A percentile compares a stretch with the other conserved stretches of the same genome.
Conservation (phyloP, 2,888 invertebrate genomes). For the Tryphoninae sp. region DNA sequence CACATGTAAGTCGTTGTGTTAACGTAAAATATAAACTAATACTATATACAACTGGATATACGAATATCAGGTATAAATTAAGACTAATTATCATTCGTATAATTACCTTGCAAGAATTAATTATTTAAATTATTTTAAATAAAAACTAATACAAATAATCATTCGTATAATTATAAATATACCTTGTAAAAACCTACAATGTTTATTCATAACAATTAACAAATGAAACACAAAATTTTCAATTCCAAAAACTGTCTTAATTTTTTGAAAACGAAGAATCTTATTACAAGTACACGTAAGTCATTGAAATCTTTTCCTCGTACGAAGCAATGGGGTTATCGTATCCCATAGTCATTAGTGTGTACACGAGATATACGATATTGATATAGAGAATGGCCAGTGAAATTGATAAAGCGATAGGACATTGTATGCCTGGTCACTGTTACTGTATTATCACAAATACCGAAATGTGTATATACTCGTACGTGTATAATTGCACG, state of each 20-base stretch:
- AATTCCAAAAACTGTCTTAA: no score
- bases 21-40: no score
- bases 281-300: background rate
- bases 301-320: background rate
- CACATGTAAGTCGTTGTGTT: background rate
- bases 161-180: no score
- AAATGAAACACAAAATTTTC: no score
- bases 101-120: background rate
- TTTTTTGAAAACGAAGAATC: background rate
- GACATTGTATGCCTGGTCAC: background rate
- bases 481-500: constrained; percentile 58
- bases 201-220: no score
- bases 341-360: background rate
- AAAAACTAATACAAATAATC: no score
- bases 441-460: constrained; percentile 53
- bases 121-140: background rate
- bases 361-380: constrained; percentile 23
- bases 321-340: background rate
- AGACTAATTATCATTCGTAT: no score
- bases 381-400: constrained; percentile 45
- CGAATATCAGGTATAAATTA: no score
- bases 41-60: no score
- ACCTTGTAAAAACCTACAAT: no score
- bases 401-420: constrained; percentile 62
- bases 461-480: constrained; percentile 49